Percentiles rank a stretch among this genome's conserved stretches.
These are phyloP conservation scores for Rhagonycha lutea DNA, from an alignment of 2,888 invertebrate genomes.

Conservation along the genomic window DNA sequence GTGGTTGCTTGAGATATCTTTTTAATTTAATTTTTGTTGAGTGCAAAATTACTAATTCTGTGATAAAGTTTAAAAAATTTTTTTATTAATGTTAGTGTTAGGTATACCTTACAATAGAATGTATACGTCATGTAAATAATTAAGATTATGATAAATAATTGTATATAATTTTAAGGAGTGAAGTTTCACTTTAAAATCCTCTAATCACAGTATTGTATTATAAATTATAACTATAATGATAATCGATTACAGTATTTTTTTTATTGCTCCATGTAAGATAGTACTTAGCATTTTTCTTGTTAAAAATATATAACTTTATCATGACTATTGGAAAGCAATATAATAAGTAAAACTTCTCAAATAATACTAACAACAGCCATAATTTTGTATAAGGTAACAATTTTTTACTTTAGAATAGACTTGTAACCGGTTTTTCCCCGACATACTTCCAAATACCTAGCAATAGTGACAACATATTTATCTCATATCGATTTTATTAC, in stretches of 20 bases:
- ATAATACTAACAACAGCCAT: not conserved
- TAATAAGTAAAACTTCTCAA: not conserved
- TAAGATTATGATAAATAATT: not conserved
- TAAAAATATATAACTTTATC: not conserved
- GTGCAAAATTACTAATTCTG: slow-evolving; percentile 25
- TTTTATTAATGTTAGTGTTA: not conserved
- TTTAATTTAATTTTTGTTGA: slow-evolving; percentile 12
- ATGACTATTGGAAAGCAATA: not conserved
- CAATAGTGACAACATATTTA: not conserved
- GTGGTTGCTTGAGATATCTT: not conserved
- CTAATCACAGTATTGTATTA: not conserved
- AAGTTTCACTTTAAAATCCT: not conserved
- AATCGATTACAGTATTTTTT: not conserved
- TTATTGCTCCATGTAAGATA: not conserved
- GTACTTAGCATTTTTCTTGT: not conserved
- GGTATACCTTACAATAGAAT: not conserved
- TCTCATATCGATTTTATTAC: not conserved
- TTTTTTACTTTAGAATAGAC: not conserved
- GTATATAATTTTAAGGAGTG: not conserved
- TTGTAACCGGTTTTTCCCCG: not conserved
- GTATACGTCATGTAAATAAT: slow-evolving; percentile 3
- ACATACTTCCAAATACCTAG: not conserved
- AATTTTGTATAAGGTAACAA: not conserved
- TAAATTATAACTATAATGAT: not conserved
- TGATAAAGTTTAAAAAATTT: slow-evolving; percentile 15